A percentile compares a stretch with the other conserved stretches of the same genome.
phyloP scores from a whole-genome alignment of 2,797 vertebrate genomes.

The Pelodytes ibericus region DNA sequence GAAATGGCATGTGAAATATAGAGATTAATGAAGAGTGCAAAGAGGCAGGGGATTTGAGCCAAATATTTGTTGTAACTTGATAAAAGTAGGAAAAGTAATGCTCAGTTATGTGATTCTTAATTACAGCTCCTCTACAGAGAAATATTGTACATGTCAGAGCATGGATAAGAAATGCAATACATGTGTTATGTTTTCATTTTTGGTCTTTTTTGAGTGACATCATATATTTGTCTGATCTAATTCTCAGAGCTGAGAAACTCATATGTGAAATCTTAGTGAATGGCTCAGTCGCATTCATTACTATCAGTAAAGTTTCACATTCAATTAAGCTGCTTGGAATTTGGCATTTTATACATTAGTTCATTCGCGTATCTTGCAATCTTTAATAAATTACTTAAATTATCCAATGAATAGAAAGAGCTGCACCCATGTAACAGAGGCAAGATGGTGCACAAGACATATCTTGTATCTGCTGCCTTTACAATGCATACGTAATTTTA shows the following conservation, averaged over 20 bases:
- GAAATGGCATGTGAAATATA: slow-evolving; percentile 14
- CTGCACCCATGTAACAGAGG: too few relatives aligned
- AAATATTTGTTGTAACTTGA: slow-evolving; percentile 51
- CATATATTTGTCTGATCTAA: background rate
- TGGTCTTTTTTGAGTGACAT: slow-evolving; percentile 9
- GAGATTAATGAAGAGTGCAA: slow-evolving; percentile 30
- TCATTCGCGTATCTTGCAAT: too few relatives aligned
- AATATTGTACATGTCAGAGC: slow-evolving; percentile 27
- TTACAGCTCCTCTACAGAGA: slow-evolving; percentile 2
- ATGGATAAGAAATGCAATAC: slow-evolving; percentile 25
- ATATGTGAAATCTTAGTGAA: too few relatives aligned
- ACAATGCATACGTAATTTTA: too few relatives aligned
- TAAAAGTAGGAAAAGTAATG: slow-evolving; percentile 32
- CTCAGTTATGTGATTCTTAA: slow-evolving; percentile 10
- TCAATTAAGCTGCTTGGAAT: too few relatives aligned
- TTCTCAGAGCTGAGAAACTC: background rate
- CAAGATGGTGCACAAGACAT: too few relatives aligned
- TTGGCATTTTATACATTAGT: too few relatives aligned
- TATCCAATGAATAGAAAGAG: too few relatives aligned
- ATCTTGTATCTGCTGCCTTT: too few relatives aligned
- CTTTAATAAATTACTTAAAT: too few relatives aligned
- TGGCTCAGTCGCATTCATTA: too few relatives aligned
- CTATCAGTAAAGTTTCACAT: too few relatives aligned
- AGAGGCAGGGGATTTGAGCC: slow-evolving; percentile 22
- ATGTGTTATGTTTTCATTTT: background rate